Base-by-base conservation (phyloP, 2,113 vertebrate species). In the Hucho hucho region DNA sequence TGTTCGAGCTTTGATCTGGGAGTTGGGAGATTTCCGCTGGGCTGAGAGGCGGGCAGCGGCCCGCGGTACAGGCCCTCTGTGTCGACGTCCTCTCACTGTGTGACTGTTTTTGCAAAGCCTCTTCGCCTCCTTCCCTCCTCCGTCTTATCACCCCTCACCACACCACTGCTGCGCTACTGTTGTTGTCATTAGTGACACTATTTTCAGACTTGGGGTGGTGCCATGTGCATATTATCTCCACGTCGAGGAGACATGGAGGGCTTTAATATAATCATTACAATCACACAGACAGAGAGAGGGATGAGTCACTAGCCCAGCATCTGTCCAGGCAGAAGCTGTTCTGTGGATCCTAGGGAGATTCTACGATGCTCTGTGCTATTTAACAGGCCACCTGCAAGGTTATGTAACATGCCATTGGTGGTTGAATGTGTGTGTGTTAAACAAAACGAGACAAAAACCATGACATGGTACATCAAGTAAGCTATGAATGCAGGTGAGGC, bases 181-280 rank as follows among this genome's bases (percentile, higher is more conserved):
- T n/a, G 29, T 61, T 32, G 70, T 28, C 25, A 20, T 24, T 28
- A 11, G 28, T 29, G n/a, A 24, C 47, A 12, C 29, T 63, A 43
- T 73, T 64, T 63, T 73, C 32, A 46, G 29, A 32, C 24, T 25
- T 73, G 71, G 58, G 61, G 3, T 20, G 11, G 18, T 16, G 71
- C 58, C 58, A 73, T 16, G n/a, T 28, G 71, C 56, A 28, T 32
- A 72, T 72, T 73, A 73, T 73, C 29, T 32, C n/a, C 58, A 24
- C 20, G 58, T 63, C 1, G 13, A 63, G 58, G 25, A 64, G 69
- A 61, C 71, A 3, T 53, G 49, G 49, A 53, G 49, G 18, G 32
- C 14, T 64, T 29, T 43, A 72, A 73, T 73, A 18, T 64, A 46
- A 73, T 73, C 61, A 64, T 63, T 43, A 37, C 71, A 63, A 43